Evolutionary conservation across 2,888 invertebrate genomes (phyloP).

Genomic region (Lithophane socia): DNA sequence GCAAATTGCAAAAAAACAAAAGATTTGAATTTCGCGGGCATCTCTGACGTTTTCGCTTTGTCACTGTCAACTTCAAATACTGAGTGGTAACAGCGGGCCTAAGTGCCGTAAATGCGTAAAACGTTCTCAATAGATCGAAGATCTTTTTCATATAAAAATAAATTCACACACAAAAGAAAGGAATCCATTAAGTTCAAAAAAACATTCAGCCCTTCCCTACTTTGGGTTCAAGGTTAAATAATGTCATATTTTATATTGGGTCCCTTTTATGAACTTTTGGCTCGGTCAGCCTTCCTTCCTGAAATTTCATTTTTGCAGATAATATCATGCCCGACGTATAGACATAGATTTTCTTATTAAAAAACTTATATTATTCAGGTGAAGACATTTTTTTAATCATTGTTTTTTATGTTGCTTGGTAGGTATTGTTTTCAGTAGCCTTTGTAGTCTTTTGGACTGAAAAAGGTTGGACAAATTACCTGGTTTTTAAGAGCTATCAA

Average conservation of each 20-base stretch:
- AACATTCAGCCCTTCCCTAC: slow-evolving; percentile 18
- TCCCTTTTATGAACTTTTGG: slow-evolving; percentile 24
- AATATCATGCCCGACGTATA: not conserved
- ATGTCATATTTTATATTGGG: slow-evolving; percentile 41
- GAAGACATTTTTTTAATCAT: not conserved
- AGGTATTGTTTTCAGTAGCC: not conserved
- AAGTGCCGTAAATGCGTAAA: not conserved
- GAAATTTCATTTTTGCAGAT: slow-evolving; percentile 22
- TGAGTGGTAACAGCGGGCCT: not conserved
- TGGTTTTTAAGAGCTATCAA: too few relatives aligned
- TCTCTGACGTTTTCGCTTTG: not conserved
- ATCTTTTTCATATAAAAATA: slow-evolving; percentile 6
- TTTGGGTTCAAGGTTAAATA: slow-evolving; percentile 29
- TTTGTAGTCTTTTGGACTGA: not conserved
- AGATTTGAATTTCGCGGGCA: too few relatives aligned
- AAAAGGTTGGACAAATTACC: accelerated
- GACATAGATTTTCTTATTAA: slow-evolving; percentile 3
- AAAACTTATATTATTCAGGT: not conserved
- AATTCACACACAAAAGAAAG: slow-evolving; percentile 24
- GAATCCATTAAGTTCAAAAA: slow-evolving; percentile 27
- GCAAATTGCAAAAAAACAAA: too few relatives aligned
- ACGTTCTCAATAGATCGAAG: not conserved
- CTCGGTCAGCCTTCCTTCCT: slow-evolving; percentile 3
- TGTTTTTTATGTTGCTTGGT: not conserved
- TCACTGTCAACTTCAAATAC: not conserved